These are phyloP conservation scores for Chlamydotis undulata DNA, from an alignment of 2,113 vertebrate genomes.

Conservation along the genomic window DNA sequence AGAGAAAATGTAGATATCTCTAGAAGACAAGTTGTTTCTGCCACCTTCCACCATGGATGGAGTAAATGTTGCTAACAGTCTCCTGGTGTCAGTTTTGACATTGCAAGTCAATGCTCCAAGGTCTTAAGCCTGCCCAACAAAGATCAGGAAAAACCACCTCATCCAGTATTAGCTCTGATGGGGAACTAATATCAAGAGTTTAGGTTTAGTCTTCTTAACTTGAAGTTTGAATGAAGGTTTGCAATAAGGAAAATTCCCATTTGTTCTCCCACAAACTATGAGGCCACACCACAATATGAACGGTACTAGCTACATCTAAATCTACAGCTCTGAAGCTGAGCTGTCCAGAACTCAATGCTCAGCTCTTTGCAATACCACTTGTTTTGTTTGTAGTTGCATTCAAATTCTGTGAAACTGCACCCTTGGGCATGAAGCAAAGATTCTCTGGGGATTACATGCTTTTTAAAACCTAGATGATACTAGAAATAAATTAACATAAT, in stretches of 20 bases:
- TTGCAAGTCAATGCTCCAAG: neutral
- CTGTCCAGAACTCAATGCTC: neutral
- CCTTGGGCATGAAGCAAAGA: neutral
- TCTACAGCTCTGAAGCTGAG: fast-evolving
- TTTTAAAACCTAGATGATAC: neutral
- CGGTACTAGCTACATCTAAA: too few species aligned
- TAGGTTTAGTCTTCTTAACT: neutral
- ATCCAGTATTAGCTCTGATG: neutral
- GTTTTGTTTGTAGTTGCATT: neutral
- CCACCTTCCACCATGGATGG: neutral
- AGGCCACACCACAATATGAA: fast-evolving
- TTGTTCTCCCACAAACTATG: neutral
- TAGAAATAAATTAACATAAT: neutral
- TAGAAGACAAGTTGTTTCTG: neutral
- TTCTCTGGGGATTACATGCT: neutral
- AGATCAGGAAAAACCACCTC: neutral
- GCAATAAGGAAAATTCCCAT: neutral
- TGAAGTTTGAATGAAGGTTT: neutral
- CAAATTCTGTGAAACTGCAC: neutral
- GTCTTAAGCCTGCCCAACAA: neutral
- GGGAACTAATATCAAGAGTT: neutral
- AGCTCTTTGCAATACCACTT: neutral
- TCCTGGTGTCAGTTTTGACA: neutral
- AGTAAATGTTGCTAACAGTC: neutral
- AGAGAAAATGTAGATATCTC: neutral